phyloP scores from a whole-genome alignment of 2,113 vertebrate species.

The Boulengeromyrus knoepffleri region DNA sequence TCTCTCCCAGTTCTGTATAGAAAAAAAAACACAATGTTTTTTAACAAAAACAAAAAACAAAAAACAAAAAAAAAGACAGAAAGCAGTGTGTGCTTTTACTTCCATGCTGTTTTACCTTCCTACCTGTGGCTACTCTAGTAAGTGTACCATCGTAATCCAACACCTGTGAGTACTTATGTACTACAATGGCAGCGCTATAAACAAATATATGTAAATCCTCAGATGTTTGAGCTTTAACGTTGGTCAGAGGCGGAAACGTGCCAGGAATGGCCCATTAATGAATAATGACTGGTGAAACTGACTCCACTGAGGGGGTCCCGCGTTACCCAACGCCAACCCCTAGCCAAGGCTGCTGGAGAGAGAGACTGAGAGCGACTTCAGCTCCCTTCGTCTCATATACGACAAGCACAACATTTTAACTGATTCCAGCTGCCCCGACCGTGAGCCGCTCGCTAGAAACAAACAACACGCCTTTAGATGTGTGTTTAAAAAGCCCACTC shows the following conservation, averaged over 20 bases:
- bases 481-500: conserved; percentile 5
- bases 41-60: background rate
- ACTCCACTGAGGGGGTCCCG: background rate
- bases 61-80: background rate
- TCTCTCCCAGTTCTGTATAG: background rate
- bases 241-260: background rate
- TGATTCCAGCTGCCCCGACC: conserved; percentile 25
- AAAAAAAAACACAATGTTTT: background rate
- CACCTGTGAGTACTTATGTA: background rate
- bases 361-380: conserved; percentile 24
- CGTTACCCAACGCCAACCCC: background rate
- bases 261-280: background rate
- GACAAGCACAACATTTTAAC: conserved; percentile 27
- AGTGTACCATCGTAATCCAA: background rate
- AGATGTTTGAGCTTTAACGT: background rate
- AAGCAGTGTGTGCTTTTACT: background rate
- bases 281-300: conserved; percentile 7
- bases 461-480: conserved; percentile 14
- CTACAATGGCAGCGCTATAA: background rate
- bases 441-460: background rate
- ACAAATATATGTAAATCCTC: background rate
- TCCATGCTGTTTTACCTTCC: background rate
- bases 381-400: conserved; percentile 23
- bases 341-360: background rate
- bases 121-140: background rate